phyloP scores from a whole-genome alignment of 2,797 vertebrate species.

The Mormyrus proboscirostris region DNA sequence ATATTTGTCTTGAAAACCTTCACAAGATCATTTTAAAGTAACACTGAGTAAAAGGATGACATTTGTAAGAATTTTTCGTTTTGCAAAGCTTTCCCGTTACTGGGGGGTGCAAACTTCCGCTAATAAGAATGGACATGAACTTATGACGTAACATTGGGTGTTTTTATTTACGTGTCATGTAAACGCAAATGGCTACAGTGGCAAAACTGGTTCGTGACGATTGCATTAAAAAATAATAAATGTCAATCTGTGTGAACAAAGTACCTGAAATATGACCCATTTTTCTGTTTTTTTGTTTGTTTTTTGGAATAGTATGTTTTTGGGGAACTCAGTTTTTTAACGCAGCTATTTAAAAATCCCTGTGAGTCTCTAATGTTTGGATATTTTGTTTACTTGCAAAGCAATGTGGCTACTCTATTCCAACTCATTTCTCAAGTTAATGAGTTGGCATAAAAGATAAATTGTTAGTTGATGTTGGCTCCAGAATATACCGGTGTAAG shows the following conservation, averaged over 20 bases:
- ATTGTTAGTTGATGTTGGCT: not conserved
- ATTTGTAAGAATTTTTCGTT: not conserved
- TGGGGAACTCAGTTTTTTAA: not conserved
- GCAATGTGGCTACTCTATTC: not conserved
- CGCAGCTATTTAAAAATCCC: not conserved
- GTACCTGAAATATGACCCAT: not conserved
- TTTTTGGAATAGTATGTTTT: not conserved
- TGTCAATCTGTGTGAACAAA: not conserved
- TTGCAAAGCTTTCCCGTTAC: not conserved
- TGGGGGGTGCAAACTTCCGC: not conserved
- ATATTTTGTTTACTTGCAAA: not conserved
- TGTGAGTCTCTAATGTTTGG: not conserved
- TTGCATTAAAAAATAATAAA: slow-evolving; percentile 9
- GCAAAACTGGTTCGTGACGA: not conserved
- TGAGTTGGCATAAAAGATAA: not conserved
- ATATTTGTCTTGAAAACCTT: not conserved
- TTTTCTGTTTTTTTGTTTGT: not conserved
- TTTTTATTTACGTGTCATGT: not conserved
- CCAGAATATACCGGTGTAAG: not conserved
- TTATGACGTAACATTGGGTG: not conserved
- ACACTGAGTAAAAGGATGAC: not conserved
- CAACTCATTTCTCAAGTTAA: not conserved
- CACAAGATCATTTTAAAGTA: not conserved
- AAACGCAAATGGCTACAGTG: not conserved
- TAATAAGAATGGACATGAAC: not conserved